Evolutionary conservation across 2,113 vertebrate genomes (phyloP).

Genomic region (Entomyzon cyanotis): DNA sequence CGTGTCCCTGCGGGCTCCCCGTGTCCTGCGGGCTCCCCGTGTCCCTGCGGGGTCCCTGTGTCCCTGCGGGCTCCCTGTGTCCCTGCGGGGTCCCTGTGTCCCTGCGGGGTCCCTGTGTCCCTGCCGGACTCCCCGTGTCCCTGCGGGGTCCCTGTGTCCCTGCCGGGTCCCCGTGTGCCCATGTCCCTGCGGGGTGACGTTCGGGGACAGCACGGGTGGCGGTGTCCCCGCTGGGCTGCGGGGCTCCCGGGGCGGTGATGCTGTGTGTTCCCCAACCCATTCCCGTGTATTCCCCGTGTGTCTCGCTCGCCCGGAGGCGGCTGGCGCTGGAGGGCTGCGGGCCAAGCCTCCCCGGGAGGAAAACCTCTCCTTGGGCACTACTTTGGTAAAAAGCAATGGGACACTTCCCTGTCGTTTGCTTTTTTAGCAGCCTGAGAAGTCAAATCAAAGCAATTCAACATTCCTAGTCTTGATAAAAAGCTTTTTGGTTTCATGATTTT

Average conservation of each 20-base stretch:
- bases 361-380: neutral
- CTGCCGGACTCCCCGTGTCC: no score
- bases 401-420: neutral
- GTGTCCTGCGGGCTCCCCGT: no score
- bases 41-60: neutral
- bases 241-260: neutral
- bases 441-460: neutral
- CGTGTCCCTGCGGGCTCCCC: no score
- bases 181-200: neutral
- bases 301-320: fast-evolving
- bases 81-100: neutral
- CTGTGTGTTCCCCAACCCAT: neutral
- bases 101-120: no score
- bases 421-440: neutral
- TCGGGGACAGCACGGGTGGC: neutral
- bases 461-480: neutral
- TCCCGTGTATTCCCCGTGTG: neutral
- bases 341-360: neutral
- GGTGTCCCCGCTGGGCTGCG: neutral
- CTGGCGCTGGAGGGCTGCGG: neutral
- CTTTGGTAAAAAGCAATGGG: fast-evolving
- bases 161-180: neutral
- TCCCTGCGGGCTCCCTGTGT: no score
- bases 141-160: no score
- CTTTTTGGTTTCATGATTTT: neutral